Conservation (phyloP, 2,113 vertebrate genomes). For the Trematocara unimaculatum region DNA sequence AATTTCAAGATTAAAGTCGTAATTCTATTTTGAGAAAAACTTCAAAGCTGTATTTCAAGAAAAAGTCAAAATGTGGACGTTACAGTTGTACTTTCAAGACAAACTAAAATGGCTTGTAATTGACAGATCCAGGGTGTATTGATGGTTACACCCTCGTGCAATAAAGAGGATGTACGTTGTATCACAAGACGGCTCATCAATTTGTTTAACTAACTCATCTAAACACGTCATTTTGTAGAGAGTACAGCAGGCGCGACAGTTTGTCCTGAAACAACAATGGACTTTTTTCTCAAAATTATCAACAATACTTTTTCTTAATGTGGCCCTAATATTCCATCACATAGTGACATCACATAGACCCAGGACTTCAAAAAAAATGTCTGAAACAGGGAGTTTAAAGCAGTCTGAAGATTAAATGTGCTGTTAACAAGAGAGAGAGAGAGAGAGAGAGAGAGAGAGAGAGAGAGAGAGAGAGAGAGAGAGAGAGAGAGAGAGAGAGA, state of each 20-base stretch:
- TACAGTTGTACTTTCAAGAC: neutral
- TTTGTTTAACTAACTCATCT: neutral
- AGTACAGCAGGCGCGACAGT: accelerated
- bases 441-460: neutral
- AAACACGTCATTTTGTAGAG: neutral
- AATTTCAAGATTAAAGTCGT: accelerated
- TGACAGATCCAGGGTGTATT: neutral
- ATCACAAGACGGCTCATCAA: neutral
- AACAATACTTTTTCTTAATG: neutral
- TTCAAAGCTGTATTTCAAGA: accelerated
- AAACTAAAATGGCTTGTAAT: neutral
- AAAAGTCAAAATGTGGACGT: neutral
- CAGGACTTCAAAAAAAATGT: neutral
- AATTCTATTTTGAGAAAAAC: neutral
- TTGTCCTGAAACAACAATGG: neutral
- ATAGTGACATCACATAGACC: neutral
- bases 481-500: neutral
- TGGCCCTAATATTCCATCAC: neutral
- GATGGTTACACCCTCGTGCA: neutral
- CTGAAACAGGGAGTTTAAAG: neutral
- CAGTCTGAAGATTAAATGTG: neutral
- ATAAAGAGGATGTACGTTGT: neutral
- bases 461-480: accelerated
- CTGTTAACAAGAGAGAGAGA: neutral
- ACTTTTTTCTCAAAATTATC: neutral